Conservation (phyloP, 1,140 invertebrate species). For the Diabrotica undecimpunctata region DNA sequence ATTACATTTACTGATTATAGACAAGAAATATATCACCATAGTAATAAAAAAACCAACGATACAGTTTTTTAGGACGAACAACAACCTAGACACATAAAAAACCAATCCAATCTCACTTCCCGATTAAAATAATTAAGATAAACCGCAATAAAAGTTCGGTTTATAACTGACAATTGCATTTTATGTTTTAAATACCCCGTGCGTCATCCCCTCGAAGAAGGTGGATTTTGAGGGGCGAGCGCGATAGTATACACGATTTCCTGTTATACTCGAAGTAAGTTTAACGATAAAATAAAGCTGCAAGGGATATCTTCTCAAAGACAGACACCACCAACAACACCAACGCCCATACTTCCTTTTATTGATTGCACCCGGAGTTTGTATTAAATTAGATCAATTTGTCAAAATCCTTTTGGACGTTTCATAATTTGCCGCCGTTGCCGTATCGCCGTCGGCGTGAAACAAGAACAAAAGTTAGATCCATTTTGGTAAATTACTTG, state of each 20-base stretch:
- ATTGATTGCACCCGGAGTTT: conserved; percentile 32
- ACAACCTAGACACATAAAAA: no score
- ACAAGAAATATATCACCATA: no score
- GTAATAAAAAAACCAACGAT: no score
- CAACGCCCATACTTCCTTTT: conserved; percentile 18
- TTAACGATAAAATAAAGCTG: neutral
- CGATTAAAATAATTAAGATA: no score
- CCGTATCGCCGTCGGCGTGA: conserved; percentile 17
- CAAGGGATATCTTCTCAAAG: conserved; percentile 4
- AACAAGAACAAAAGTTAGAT: conserved; percentile 36
- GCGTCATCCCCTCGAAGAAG: no score
- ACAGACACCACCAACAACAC: conserved; percentile 1
- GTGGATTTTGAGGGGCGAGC: neutral
- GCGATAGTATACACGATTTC: neutral
- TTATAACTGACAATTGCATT: no score
- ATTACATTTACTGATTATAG: no score
- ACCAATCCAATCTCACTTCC: no score
- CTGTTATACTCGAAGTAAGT: neutral
- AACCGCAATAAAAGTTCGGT: no score
- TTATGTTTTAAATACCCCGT: no score
- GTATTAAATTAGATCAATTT: conserved; percentile 39
- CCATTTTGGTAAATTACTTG: conserved; percentile 33
- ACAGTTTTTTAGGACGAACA: no score
- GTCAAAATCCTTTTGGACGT: conserved; percentile 35
- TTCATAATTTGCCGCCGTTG: conserved; percentile 33